A percentile compares a stretch with the other conserved stretches of the same genome.
phyloP scores from a whole-genome alignment of 2,797 vertebrate genomes.

The Mastacembelus armatus region DNA sequence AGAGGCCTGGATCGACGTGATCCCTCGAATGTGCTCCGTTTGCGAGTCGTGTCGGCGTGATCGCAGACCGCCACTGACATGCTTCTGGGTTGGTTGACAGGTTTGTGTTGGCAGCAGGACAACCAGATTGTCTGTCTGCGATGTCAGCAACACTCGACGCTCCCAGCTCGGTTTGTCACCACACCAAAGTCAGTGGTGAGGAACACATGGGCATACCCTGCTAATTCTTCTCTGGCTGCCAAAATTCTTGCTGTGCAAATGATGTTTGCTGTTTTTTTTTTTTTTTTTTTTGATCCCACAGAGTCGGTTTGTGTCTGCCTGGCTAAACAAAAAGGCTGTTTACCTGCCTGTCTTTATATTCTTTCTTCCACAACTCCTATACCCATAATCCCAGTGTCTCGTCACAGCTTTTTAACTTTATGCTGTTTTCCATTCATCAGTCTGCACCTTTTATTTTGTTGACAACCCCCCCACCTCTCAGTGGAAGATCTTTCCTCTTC shows the following conservation, averaged over 20 bases:
- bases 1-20: constrained; percentile 22
- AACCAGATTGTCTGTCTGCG: constrained; percentile 60
- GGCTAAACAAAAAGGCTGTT: not conserved
- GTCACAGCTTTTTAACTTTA: constrained; percentile 9
- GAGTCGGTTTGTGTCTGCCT: not conserved
- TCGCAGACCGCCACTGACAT: constrained; percentile 43
- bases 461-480: constrained; percentile 19
- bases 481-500: constrained; percentile 47
- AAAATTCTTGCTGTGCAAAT: constrained; percentile 23
- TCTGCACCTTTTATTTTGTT: constrained; percentile 18
- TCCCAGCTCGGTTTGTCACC: constrained; percentile 33
- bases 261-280: constrained; percentile 7
- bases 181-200: constrained; percentile 25
- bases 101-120: constrained; percentile 56
- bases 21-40: constrained; percentile 27
- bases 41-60: constrained; percentile 43
- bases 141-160: constrained; percentile 66
- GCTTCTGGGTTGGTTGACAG: constrained; percentile 50
- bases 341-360: not conserved
- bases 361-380: not conserved
- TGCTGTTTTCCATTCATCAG: constrained; percentile 13
- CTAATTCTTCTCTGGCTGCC: constrained; percentile 12
- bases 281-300: not conserved
- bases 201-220: constrained; percentile 31
- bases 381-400: not conserved